Base-by-base conservation (phyloP, 2,113 vertebrate species). In the Cyphomyrus plagiostoma region DNA sequence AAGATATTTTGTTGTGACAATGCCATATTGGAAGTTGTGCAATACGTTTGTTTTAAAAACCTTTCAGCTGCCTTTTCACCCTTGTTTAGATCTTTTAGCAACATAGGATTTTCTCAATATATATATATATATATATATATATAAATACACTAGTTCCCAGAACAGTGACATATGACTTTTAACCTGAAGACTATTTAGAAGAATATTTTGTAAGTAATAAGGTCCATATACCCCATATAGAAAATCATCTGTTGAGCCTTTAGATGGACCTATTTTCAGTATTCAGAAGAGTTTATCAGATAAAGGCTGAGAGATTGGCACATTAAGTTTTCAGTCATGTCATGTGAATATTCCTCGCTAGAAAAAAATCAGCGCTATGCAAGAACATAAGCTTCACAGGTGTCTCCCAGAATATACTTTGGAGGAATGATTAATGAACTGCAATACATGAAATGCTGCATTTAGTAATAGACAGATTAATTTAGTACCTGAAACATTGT, bases 361-460 rank as follows among this genome's bases (percentile, higher is more conserved):
- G 35, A 74, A 77, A 39, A 39, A 6, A 42, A 80, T 7, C 35
- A 39, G 13, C 17, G 70, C 17, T 19, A 80, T 80, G 74, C 17
- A 42, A 17, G 30, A 80, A 80, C 30, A 80, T 17, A 80, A 39
- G 35, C 35, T 80, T 17, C 74, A 80, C 35, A 80, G 35, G 74
- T 80, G 74, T 80, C 35, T 80, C 13, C 35, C 17, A 19, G 13
- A 42, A n/a, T 80, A 19, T 42, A 19, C 74, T 80, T 80, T 19
- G 74, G 74, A 42, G 35, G 74, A 80, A 42, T 80, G 74, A 80
- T 80, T 80, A 80, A 80, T 80, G 74, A 80, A 39, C 35, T 80
- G 15, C 30, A 80, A 35, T 42, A 80, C 74, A 35, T 80, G 74
- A 80, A 42, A 80, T 80, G 39, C 74, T 80, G 74, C 74, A 39